Percentiles rank a stretch among this genome's conserved stretches.
Conservation (phyloP, 1,140 invertebrate species). For the Lordiphosa mommai region DNA sequence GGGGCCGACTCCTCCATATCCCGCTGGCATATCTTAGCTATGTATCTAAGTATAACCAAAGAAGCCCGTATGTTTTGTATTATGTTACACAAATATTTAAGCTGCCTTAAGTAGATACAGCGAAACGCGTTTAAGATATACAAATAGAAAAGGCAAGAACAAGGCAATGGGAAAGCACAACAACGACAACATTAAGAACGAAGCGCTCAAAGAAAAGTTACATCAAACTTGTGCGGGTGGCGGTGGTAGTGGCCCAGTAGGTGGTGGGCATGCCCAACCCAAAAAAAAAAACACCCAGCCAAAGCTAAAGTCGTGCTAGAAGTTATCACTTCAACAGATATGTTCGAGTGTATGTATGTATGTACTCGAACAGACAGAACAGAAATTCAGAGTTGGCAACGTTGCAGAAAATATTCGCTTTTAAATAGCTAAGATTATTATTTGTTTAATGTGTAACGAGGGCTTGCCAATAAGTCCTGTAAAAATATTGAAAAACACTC, state of each 20-base stretch:
- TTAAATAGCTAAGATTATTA: not conserved
- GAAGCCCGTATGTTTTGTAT: conserved; percentile 76
- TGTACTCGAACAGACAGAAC: not conserved
- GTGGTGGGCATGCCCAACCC: conserved; percentile 8
- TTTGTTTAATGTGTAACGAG: too few species aligned
- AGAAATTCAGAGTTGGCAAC: conserved; percentile 1
- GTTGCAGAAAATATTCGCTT: not conserved
- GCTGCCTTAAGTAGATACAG: conserved; percentile 75
- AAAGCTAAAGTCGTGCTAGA: conserved; percentile 60
- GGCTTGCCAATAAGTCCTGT: too few species aligned
- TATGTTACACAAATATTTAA: conserved; percentile 78
- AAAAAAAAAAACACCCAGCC: conserved; percentile 7
- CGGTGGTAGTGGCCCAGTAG: conserved; percentile 21
- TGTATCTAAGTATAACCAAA: conserved; percentile 73
- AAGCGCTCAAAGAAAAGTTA: conserved; percentile 50
- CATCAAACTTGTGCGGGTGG: conserved; percentile 55
- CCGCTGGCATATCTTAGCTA: conserved; percentile 49
- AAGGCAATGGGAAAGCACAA: conserved; percentile 33
- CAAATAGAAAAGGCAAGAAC: conserved; percentile 48
- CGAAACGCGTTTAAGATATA: conserved; percentile 75
- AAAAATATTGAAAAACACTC: too few species aligned
- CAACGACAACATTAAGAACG: conserved; percentile 15
- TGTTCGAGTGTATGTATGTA: conserved; percentile 4
- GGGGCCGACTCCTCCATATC: not conserved
- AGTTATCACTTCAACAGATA: conserved; percentile 59